Evolutionary conservation across 2,797 vertebrate genomes (phyloP).

Genomic region (Falco concolor): DNA sequence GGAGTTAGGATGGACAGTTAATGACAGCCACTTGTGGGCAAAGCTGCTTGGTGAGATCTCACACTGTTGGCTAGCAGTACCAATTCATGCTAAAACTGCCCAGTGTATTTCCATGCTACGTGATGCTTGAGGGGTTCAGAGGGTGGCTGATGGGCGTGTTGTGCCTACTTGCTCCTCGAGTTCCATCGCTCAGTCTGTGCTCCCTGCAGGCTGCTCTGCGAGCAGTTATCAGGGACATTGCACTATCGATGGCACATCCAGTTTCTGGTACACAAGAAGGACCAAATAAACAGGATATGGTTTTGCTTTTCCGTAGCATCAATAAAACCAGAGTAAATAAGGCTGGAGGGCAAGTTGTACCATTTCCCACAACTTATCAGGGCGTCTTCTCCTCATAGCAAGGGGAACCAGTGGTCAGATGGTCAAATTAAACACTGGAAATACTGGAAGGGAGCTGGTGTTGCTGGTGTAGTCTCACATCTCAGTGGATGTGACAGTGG

Average conservation of each 20-base stretch:
- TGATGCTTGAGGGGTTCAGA: neutral
- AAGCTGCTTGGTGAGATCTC: neutral
- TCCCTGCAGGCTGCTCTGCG: neutral
- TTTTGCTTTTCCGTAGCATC: neutral
- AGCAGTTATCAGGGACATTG: fast-evolving
- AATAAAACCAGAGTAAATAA: neutral
- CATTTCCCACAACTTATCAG: neutral
- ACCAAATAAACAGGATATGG: neutral
- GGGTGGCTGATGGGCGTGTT: neutral
- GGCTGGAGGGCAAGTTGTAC: neutral
- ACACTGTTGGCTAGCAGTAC: neutral
- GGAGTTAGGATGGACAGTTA: neutral
- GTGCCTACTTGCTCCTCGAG: neutral
- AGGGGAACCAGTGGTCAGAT: neutral
- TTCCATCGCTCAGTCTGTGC: neutral
- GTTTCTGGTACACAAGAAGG: neutral
- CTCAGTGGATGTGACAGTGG: neutral
- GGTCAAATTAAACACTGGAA: neutral
- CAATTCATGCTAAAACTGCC: neutral
- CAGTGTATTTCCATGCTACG: neutral
- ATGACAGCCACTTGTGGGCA: neutral
- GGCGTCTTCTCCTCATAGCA: neutral
- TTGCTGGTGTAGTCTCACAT: neutral
- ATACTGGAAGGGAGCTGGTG: neutral
- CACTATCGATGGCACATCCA: too few species aligned